Evolutionary conservation across 1,140 invertebrate species (phyloP), one percentile per base, ranked within the genome.

Genomic region (Drosophila lowei): DNA sequence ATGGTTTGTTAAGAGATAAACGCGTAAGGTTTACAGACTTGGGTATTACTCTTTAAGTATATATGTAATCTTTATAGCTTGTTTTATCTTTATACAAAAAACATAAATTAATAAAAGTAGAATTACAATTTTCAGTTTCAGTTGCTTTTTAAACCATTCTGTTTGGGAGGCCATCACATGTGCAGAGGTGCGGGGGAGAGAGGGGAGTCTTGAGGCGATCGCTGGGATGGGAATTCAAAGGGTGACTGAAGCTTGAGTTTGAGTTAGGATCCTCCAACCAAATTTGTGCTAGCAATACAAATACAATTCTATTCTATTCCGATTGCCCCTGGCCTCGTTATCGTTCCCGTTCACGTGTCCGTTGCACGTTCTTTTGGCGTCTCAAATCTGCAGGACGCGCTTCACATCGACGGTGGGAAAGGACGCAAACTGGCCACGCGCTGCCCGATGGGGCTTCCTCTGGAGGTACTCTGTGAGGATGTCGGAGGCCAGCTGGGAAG

Each of bases 341-440:
- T 38, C 15, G 11, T 6, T 13, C 23, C 9, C 49, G 38, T 25
- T 25, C 43, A 18, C 0, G 23, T 25, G 23, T 48, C 30, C 13
- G 13, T 34, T 21, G 6, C 11, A 8, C 16, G 3, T 38, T 38
- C 11, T 38, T 13, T 13, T 38, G 34, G 4, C 11, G 11, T 13
- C n/a, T 90, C 66, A 90, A 38, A 90, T 77, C 68, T 89, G 84
- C 21, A 91, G 64, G 25, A 91, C 78, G 6, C 73, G 77, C 67
- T 91, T 90, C 25, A 91, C 88, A 72, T 91, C 91, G 18, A 90
- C 83, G 52, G 89, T 91, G 67, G 91, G 90, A 64, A 91, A 91
- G 21, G 72, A 68, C 7, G 89, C 77, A 28, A 91, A 91, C 44
- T 90, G 86, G 66, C 85, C 81, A 41, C 67, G 62, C 6, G 83